Evolutionary conservation across 2,113 vertebrate species (phyloP), one percentile per base, ranked within the genome.

Genomic region (Epinephelus lanceolatus): DNA sequence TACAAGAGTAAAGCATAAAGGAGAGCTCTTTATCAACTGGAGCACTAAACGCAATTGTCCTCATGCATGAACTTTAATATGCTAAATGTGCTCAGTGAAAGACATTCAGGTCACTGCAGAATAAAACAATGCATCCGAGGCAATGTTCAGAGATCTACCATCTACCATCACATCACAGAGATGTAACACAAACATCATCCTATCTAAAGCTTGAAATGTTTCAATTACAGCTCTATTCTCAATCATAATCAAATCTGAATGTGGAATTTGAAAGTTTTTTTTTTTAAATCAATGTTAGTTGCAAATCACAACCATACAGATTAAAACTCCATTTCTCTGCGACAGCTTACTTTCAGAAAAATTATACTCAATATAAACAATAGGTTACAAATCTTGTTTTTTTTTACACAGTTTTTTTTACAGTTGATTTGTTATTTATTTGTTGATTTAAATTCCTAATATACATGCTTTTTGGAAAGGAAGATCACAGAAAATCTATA

Each of bases 91-190:
- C 53, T 68, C 40, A 51, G 3, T 37, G 47, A 33, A 9, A 53
- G 62, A 69, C 49, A 78, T 77, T 49, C 30, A 14, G 55, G 74
- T 73, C 74, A 52, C 25, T 4, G 42, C 40, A 30, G 27, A 62
- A 7, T 0, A 56, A 15, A 30, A n/a, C 3, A 59, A 69, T 9
- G 21, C 25, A 7, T 15, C 23, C 27, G n/a, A 63, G 49, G 51
- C 45, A 55, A n/a, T 30, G 23, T 2, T 12, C 37, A 27, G 14
- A 17, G 21, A 71, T 17, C 13, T 55, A 55, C 19, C 13, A 13
- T 45, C 42, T 45, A 45, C 42, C 42, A 45, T 45, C 42, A 45
- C 42, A 2, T 33, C 59, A 56, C 47, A 27, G 23, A 59, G 4
- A 59, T 6, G 23, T 6, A 23, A 14, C 55, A 6, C 55, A 15